Evolutionary conservation across 2,888 invertebrate genomes (phyloP).

Genomic region (Venustoraphidia nigricollis): DNA sequence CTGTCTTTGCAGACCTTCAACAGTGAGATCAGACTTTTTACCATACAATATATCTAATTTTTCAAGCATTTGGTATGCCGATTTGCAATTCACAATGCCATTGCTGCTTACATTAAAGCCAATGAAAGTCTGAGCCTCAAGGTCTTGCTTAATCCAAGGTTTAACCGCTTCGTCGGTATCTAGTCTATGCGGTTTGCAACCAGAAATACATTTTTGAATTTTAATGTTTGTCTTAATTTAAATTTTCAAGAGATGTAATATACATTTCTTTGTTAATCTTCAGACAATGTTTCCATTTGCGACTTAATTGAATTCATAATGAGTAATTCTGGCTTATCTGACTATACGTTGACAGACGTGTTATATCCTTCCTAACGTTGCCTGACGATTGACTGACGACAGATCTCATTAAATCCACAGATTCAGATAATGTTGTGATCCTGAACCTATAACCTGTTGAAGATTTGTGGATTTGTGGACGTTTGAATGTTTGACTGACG

Average conservation of each 20-base stretch:
- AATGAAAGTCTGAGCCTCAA: conserved; percentile 16
- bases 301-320: background rate
- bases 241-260: conserved; percentile 1
- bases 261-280: background rate
- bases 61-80: conserved; percentile 12
- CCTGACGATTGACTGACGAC: no score
- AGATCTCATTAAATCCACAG: no score
- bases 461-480: no score
- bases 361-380: no score
- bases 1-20: conserved; percentile 13
- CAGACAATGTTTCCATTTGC: background rate
- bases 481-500: no score
- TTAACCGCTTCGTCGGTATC: no score
- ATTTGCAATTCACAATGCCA: conserved; percentile 14
- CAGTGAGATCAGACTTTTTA: no score
- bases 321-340: no score
- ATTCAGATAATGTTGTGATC: no score
- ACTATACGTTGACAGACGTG: no score
- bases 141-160: conserved; percentile 13
- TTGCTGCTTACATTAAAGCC: conserved; percentile 12
- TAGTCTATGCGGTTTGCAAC: conserved; percentile 9
- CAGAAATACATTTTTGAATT: background rate
- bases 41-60: conserved; percentile 13
- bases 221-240: conserved; percentile 1
- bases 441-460: no score